Evolutionary conservation across 1,140 invertebrate species (phyloP), one percentile per base, ranked within the genome.

Genomic region (Chlorops oryzae): DNA sequence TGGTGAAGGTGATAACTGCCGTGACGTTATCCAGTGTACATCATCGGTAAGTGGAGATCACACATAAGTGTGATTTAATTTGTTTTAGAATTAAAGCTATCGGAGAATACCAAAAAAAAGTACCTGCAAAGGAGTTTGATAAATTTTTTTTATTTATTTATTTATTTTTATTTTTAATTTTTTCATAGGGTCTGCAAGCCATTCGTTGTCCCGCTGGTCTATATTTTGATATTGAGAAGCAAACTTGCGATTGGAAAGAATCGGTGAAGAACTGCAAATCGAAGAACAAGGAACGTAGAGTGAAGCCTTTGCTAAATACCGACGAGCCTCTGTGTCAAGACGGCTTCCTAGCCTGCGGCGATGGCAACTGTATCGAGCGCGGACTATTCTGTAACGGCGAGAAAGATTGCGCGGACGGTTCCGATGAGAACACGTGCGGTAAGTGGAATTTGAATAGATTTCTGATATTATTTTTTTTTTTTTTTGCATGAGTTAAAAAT

Each of bases 181-280:
- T 23, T 23, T 21, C 5, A 41, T 69, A 88, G 85, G 91, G 91
- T 59, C 81, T 95, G 23, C 89, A 94, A 80, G 90, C 90, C 17
- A 89, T 95, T 61, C 81, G 91, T 68, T 95, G 92, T 72, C 92
- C 92, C 15, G 89, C 91, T 43, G 92, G 92, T 73, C 75, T 96
- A 50, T 92, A 85, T 67, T 96, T 96, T 74, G 92, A 96, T 69
- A 93, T 95, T 60, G 91, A 95, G 64, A 93, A 94, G 72, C 92
- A 96, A 74, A 95, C 92, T 3, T 96, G 92, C 68, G 90, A 95
- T 68, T 96, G 92, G 92, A 95, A 93, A 70, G 88, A 86, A 53
- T 82, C 90, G 3, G 92, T 96, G 0, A 92, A 91, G 70, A 95
- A 95, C 71, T 96, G 92, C 74, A 90, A 90, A 63, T 73, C 88